Base-by-base conservation (phyloP, 2,113 vertebrate species). In the Zeus faber region DNA sequence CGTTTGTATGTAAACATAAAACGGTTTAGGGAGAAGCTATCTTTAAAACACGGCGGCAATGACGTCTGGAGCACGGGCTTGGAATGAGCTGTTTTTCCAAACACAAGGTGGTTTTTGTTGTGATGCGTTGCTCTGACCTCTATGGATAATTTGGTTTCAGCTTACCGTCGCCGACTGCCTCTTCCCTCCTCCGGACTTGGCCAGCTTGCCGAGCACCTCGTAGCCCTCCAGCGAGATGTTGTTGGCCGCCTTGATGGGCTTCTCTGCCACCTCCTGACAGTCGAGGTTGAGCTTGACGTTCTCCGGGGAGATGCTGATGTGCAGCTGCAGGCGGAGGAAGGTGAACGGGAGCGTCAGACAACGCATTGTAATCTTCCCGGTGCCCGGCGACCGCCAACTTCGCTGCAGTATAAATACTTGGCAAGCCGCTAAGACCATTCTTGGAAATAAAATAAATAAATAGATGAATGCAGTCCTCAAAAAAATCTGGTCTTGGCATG, bases 201-300 rank as follows among this genome's bases (percentile, higher is more conserved):
- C 74, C 72, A 98, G 84, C 76, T 95, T 98, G 70, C 97, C 97
- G 72, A 99, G 93, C 69, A 97, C 92, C 90, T 98, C 97, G 67
- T 90, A 92, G 61, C 96, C 97, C 57, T 98, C 93, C 27, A 91
- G 88, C 39, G 95, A 91, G 76, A 98, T 91, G 81, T 96, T 98
- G 62, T 88, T 94, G 85, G 94, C 91, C 72, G 92, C 93, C 50
- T 95, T 96, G 72, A 98, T 91, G 53, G 89, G 85, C 79, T 95
- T 98, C 83, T 99, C 97, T 69, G 91, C 71, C 79, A 96, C 91
- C 85, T 95, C 94, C 84, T 89, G 90, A 82, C 97, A 99, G 82
- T 99, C 97, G 39, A 99, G 64, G 27, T 92, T 93, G 72, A 98
- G 86, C 77, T 95, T 98, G 77, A 98, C 89, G 77, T 84, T 95